Base-by-base conservation (phyloP, 2,888 invertebrate species). In the Ennomos erosarius region DNA sequence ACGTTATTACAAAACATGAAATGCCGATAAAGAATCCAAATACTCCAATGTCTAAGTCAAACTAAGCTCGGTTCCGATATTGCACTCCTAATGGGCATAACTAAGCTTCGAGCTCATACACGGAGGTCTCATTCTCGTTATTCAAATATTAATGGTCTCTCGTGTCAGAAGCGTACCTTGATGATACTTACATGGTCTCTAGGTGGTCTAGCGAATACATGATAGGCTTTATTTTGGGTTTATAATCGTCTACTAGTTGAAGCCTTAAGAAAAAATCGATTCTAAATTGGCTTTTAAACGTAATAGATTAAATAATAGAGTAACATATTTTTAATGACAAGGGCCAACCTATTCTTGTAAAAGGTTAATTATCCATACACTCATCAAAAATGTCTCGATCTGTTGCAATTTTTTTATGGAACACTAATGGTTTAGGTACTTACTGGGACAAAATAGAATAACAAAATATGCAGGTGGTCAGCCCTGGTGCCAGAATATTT, bases 61-160 rank as follows among this genome's bases (percentile, higher is more conserved):
- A 75, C 74, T 78, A 78, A 76, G 74, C 69, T 70, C 65, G 66
- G 67, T 70, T 65, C 73, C 76, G 76, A 79, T 81, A 83, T 76
- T 73, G 78, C 73, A 55, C 64, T 69, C 69, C 71, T 82, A 82
- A 83, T 80, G 76, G 79, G 64, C 55, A 50, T 57, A 69, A 68
- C 73, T 62, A 64, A 68, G 65, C 64, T 56, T 46, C 36, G 40
- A 1, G n/a, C 49, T 39, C 69, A 68, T 67, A 65, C 69, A 69
- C 69, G 67, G 62, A 60, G 62, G 53, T 53, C 40, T 57, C 38
- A 45, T 59, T 54, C 55, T 34, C 46, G 33, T 50, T 50, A 50
- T 59, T 59, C 50, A 60, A 50, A 55, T 59, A 55, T 45, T 53
- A 45, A 59, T 59, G 36, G 45, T 36, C 46, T 43, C 37, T 49